Base-by-base conservation (phyloP, 1,140 invertebrate species). In the Eriocheir sinensis region DNA sequence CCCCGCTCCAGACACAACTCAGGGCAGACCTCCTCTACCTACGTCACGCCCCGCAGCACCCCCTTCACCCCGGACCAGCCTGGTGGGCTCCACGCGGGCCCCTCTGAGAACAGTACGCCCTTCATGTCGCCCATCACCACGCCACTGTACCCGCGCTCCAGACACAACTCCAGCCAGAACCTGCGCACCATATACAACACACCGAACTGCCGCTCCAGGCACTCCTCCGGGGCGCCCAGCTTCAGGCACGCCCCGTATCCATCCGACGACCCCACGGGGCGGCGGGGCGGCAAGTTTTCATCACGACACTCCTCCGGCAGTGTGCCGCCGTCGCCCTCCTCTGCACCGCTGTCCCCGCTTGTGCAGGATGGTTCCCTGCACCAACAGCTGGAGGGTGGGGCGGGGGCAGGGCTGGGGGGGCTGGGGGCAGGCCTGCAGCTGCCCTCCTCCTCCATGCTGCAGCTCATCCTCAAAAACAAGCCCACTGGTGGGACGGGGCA, bases 1-100 rank as follows among this genome's bases (percentile, higher is more conserved):
- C 95, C 96, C 36, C 97, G 98, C 34, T 97, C 97, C 36, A 95
- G 97, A 21, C 96, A 97, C 94, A 96, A 96, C 94, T 97, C 97
- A 80, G 97, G 96, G n/a, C 96, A 96, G 89, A 94, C 95, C n/a
- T 89, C 90, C 38, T 95, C 96, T 32, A 95, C 95, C n/a, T 95
- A 96, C 92, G 94, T 96, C 44, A 95, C 95, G 85, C 93, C 95
- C 80, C 95, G 96, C 36, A 89, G 95, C 86, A 95, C 96, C 83
- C 94, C 96, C 93, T 96, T 96, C 95, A 95, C 96, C 95, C 94
- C 95, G 93, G 93, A 95, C 91, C 90, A 95, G 86, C 86, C 95
- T 93, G 60, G 60, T n/a, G 60, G 60, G 60, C 27, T 92, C 94
- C 86, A 96, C 94, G 44, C 96, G 92, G 27, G 96, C 94, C 90